Evolutionary conservation across 2,797 vertebrate genomes (phyloP).

Genomic region (Lepilemur septentrionalis): DNA sequence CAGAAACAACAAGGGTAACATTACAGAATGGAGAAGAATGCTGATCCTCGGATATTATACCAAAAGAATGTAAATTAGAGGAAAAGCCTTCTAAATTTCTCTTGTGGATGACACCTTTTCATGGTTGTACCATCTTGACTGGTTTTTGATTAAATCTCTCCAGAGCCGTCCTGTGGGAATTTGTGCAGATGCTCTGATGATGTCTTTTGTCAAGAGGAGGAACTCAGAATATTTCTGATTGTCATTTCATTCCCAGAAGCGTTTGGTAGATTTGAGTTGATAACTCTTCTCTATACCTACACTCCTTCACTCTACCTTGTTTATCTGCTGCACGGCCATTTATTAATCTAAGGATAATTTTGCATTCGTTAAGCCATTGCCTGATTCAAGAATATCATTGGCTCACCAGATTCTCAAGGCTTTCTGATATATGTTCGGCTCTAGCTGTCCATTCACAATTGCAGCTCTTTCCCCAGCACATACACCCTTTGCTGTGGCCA

Average conservation of each 20-base stretch:
- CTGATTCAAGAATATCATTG: background rate
- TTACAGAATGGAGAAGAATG: background rate
- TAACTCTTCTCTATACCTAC: background rate
- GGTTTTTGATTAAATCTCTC: constrained; percentile 29
- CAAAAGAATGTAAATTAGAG: background rate
- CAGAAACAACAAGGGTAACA: background rate
- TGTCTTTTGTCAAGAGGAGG: background rate
- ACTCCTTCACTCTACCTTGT: background rate
- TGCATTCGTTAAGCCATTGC: background rate
- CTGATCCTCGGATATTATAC: background rate
- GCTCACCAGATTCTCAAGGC: background rate
- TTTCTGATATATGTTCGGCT: background rate
- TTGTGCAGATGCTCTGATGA: background rate
- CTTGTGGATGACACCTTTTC: background rate
- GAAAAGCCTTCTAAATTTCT: background rate
- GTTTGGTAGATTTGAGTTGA: constrained; percentile 24
- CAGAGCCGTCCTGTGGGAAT: background rate
- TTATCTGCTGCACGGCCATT: background rate
- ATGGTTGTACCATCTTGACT: background rate
- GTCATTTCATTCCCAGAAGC: constrained; percentile 15
- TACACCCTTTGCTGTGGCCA: background rate
- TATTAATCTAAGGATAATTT: background rate
- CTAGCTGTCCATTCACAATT: background rate
- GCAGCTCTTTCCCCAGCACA: background rate
- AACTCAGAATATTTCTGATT: constrained; percentile 42